Conservation (phyloP, 2,113 vertebrate species). For the Tetrax tetrax region DNA sequence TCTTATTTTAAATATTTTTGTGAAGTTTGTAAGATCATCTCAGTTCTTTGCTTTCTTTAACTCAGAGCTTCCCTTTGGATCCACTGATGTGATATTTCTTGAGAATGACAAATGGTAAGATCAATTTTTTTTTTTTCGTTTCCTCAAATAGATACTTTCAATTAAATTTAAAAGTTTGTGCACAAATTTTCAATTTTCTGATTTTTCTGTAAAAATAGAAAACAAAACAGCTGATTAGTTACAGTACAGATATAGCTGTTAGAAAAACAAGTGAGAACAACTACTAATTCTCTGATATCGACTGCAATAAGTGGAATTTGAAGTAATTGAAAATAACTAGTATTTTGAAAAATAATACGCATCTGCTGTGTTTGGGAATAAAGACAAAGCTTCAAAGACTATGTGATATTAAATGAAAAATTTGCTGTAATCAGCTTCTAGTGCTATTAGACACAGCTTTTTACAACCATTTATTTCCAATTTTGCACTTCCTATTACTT, state of each 20-base stretch:
- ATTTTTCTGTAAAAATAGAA: not conserved
- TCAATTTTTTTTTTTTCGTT: not conserved
- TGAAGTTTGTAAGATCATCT: not conserved
- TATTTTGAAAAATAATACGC: not conserved
- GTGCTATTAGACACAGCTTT: not conserved
- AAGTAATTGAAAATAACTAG: not conserved
- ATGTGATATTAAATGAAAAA: not conserved
- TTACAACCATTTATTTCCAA: not conserved
- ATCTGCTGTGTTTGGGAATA: not conserved
- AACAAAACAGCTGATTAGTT: not conserved
- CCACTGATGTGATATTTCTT: rapidly evolving
- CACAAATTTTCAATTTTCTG: not conserved
- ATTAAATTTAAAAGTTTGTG: not conserved
- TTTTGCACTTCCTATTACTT: not conserved
- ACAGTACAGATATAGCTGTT: no score
- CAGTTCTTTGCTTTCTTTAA: not conserved
- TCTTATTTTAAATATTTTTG: not conserved
- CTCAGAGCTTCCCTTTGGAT: not conserved
- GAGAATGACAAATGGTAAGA: not conserved
- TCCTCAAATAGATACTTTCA: not conserved
- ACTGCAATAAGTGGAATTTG: not conserved
- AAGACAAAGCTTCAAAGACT: not conserved
- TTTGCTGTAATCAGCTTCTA: not conserved
- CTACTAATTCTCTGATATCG: not conserved
- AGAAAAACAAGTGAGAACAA: not conserved